Percentiles rank a stretch among this genome's conserved stretches.
Conservation (phyloP, 2,888 invertebrate species). For the Seira musarum region DNA sequence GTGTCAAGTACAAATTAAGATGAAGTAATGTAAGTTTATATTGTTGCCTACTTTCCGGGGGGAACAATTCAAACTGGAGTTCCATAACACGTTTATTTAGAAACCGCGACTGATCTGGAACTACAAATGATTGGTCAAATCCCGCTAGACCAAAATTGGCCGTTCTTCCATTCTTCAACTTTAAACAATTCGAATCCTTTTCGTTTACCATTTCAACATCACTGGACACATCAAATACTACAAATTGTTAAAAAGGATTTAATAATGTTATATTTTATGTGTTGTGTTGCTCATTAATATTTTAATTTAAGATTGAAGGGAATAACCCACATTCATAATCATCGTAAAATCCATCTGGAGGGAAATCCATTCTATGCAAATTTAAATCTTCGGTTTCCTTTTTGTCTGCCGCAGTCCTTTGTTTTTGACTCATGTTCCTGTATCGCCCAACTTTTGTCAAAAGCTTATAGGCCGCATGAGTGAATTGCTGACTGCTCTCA, state of each 20-base stretch:
- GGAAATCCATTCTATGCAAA: background rate
- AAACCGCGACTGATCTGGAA: conserved; percentile 13
- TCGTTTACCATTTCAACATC: conserved; percentile 16
- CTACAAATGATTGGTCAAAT: conserved; percentile 19
- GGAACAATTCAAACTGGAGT: background rate
- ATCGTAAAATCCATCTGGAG: conserved; percentile 12
- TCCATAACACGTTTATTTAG: background rate
- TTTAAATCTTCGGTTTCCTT: background rate
- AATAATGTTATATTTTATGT: too few species aligned
- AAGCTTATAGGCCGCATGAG: background rate
- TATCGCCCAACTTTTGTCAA: conserved; percentile 9
- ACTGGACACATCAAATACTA: background rate
- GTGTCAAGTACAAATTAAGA: too few species aligned
- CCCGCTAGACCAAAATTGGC: conserved; percentile 9
- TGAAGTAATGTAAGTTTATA: background rate
- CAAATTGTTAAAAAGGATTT: too few species aligned
- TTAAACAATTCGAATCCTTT: background rate
- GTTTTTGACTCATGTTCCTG: background rate
- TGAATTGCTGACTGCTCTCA: conserved; percentile 1
- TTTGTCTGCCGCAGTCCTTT: too few species aligned
- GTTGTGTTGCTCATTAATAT: too few species aligned
- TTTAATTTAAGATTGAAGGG: too few species aligned
- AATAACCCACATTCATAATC: conserved; percentile 8
- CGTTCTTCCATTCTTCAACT: conserved; percentile 3
- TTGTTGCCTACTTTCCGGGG: background rate